These are phyloP conservation scores for Malurus cyaneus DNA, from an alignment of 2,113 vertebrate species.

Conservation along the genomic window DNA sequence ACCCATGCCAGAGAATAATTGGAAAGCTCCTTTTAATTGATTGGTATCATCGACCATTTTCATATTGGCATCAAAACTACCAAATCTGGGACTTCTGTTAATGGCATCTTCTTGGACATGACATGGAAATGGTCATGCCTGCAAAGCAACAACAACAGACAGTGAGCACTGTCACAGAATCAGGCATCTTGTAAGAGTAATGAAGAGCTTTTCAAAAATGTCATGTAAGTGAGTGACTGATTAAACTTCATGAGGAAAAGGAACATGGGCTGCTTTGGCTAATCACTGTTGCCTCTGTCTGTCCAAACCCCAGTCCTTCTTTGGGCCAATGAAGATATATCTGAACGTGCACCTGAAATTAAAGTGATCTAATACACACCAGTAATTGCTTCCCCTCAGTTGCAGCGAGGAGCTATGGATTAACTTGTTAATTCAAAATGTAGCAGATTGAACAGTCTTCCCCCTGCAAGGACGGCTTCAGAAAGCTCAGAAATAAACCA, in stretches of 20 bases:
- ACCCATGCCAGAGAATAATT: background rate
- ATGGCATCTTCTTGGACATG: background rate
- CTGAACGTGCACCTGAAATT: conserved; percentile 6
- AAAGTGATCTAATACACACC: conserved; percentile 35
- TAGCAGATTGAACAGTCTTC: conserved; percentile 5
- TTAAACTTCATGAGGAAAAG: conserved; percentile 52
- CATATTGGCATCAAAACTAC: background rate
- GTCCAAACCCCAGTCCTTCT: background rate
- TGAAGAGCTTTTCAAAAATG: conserved; percentile 51
- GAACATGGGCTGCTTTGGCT: conserved; percentile 35
- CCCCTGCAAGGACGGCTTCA: background rate
- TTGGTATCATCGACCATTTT: background rate
- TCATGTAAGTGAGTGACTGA: conserved; percentile 38
- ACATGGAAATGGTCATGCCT: background rate
- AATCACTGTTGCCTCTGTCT: conserved; percentile 37
- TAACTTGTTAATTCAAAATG: conserved; percentile 51
- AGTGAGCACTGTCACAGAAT: background rate
- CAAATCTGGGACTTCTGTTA: background rate
- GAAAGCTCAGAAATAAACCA: conserved; percentile 34
- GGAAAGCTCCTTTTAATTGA: background rate
- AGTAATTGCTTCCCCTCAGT: conserved; percentile 33
- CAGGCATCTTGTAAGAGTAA: background rate
- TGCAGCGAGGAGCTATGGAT: conserved; percentile 51
- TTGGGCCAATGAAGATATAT: background rate
- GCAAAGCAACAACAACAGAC: background rate